These are phyloP conservation scores for Orthosia incerta DNA, from an alignment of 2,888 invertebrate genomes.

Conservation along the genomic window DNA sequence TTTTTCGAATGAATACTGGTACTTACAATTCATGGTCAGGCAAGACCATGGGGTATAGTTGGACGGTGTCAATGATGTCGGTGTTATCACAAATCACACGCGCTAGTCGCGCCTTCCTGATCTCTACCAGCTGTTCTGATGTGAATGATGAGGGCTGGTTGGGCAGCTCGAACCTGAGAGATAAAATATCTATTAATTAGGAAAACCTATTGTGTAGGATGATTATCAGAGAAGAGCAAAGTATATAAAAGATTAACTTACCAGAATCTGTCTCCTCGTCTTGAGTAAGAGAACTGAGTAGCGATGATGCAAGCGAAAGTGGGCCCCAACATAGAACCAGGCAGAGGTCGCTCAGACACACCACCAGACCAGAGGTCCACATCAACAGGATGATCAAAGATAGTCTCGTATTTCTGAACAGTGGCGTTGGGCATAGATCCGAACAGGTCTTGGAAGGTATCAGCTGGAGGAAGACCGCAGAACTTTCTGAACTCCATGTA, in stretches of 20 bases:
- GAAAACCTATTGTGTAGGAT: background rate
- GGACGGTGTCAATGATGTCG: conserved; percentile 97
- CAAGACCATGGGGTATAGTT: conserved; percentile 97
- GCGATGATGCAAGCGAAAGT: conserved; percentile 98
- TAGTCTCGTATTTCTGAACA: conserved; percentile 94
- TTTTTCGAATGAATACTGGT: too few species aligned
- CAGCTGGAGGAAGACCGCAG: conserved; percentile 95
- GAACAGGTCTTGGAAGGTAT: conserved; percentile 95
- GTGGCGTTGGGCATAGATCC: conserved; percentile 97
- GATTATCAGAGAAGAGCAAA: background rate
- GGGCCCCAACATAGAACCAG: conserved; percentile 98
- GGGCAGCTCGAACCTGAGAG: conserved; percentile 94
- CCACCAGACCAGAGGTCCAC: conserved; percentile 99
- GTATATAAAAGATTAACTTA: conserved; percentile 69
- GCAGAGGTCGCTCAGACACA: conserved; percentile 96
- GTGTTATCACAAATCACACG: conserved; percentile 98
- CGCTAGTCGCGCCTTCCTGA: conserved; percentile 95
- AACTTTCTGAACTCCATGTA: conserved; percentile 98
- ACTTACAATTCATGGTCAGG: conserved; percentile 98
- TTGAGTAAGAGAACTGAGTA: conserved; percentile 97
- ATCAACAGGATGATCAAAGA: conserved; percentile 97
- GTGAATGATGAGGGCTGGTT: conserved; percentile 98
- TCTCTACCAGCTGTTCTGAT: conserved; percentile 95
- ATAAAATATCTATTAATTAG: background rate
- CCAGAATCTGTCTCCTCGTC: conserved; percentile 98